Percentiles rank a stretch among this genome's conserved stretches.
These are phyloP conservation scores for Nannospalax galili DNA, from an alignment of 2,113 vertebrate species.

Conservation along the genomic window DNA sequence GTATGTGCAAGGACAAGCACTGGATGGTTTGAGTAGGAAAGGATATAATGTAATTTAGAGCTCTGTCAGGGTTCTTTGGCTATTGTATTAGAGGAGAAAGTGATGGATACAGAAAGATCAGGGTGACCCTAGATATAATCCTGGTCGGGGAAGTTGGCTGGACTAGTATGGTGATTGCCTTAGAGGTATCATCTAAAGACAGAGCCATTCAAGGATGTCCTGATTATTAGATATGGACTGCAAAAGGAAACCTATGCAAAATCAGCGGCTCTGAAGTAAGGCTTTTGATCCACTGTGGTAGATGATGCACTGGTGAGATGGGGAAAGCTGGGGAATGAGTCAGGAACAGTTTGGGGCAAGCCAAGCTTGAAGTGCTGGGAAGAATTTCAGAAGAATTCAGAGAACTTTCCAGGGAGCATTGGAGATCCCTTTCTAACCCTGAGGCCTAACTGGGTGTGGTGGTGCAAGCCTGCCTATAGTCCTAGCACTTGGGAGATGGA, in stretches of 20 bases:
- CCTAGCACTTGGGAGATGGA: no score
- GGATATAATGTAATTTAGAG: rapidly evolving
- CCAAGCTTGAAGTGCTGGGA: neutral
- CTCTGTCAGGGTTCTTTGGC: neutral
- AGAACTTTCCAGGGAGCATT: neutral
- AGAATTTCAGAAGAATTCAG: no score
- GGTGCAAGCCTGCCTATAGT: no score
- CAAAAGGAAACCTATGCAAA: neutral
- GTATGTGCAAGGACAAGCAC: neutral
- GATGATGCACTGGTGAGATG: neutral
- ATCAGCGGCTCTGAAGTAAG: no score
- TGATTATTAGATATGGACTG: neutral
- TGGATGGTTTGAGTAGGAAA: neutral
- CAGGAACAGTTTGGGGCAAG: neutral
- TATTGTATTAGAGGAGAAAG: neutral
- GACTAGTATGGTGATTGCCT: no score
- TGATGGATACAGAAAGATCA: neutral
- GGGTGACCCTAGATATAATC: no score
- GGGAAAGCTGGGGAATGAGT: neutral
- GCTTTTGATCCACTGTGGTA: neutral
- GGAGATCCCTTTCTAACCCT: neutral
- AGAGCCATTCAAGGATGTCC: neutral
- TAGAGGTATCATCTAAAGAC: neutral
- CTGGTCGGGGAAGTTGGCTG: no score
- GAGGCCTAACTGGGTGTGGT: no score